phyloP scores from a whole-genome alignment of 35 echinoderm and acorn worm species.

The Nesometra sesokonis region DNA sequence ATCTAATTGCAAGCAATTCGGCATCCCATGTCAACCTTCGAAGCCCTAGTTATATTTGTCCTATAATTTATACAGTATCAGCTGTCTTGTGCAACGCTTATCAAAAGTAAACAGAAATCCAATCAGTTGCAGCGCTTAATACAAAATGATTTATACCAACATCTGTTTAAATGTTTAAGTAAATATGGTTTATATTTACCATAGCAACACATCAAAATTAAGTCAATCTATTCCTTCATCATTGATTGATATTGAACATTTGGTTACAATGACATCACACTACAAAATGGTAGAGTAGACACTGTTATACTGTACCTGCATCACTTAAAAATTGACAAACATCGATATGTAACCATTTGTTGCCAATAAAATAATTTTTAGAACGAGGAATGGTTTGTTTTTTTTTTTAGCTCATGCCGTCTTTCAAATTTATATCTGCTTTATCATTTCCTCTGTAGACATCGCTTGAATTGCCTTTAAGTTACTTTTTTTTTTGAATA shows the following conservation, averaged over 20 bases:
- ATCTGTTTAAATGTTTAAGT: background rate
- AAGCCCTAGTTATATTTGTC: background rate
- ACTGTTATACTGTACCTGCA: too few relatives aligned
- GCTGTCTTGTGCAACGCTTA: background rate
- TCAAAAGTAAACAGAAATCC: background rate
- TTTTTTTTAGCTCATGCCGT: too few relatives aligned
- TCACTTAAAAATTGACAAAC: too few relatives aligned
- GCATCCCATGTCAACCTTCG: background rate
- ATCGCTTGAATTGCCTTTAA: too few relatives aligned
- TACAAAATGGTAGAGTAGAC: background rate
- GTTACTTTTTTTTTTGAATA: too few relatives aligned
- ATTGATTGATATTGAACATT: background rate
- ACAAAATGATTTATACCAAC: background rate
- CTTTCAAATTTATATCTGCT: too few relatives aligned
- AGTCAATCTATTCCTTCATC: background rate
- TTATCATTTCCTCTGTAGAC: too few relatives aligned
- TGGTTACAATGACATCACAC: background rate
- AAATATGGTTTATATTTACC: too few relatives aligned
- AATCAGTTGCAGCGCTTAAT: background rate
- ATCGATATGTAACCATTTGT: too few relatives aligned
- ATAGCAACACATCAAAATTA: background rate
- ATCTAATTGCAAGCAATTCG: background rate
- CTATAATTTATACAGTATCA: background rate
- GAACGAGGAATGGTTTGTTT: too few relatives aligned
- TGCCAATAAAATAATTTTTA: too few relatives aligned